Conservation (phyloP, 1,140 invertebrate genomes). For the Eubasilissa regina region DNA sequence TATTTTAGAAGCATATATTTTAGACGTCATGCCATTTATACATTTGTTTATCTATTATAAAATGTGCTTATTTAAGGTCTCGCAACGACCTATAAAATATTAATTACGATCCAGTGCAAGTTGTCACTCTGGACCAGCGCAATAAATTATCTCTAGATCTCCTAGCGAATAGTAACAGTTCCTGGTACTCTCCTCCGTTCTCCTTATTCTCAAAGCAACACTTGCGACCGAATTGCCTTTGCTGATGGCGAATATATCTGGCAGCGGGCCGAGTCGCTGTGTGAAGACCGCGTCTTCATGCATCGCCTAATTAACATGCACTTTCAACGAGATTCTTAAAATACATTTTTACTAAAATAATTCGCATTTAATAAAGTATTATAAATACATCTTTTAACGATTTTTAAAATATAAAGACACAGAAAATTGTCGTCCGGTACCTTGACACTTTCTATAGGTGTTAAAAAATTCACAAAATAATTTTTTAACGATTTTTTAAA, state of each 20-base stretch:
- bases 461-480: too few species aligned
- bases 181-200: constrained; percentile 8
- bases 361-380: too few species aligned
- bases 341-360: too few species aligned
- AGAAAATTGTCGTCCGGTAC: too few species aligned
- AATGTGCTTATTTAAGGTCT: too few species aligned
- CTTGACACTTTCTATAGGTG: too few species aligned
- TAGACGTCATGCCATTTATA: too few species aligned
- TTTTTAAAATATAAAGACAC: too few species aligned
- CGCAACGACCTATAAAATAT: constrained; percentile 29
- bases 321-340: background rate
- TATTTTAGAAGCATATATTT: too few species aligned
- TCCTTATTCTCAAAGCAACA: constrained; percentile 8
- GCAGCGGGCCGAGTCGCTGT: constrained; percentile 11
- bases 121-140: background rate
- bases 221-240: constrained; percentile 8
- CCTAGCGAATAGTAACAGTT: background rate
- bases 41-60: too few species aligned
- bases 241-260: constrained; percentile 25
- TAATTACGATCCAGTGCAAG: constrained; percentile 17
- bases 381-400: too few species aligned
- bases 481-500: too few species aligned
- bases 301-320: background rate
- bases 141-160: constrained; percentile 27
- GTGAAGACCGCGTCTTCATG: background rate